Evolutionary conservation across 1,140 invertebrate species (phyloP).

Genomic region (Bacillus rossius): DNA sequence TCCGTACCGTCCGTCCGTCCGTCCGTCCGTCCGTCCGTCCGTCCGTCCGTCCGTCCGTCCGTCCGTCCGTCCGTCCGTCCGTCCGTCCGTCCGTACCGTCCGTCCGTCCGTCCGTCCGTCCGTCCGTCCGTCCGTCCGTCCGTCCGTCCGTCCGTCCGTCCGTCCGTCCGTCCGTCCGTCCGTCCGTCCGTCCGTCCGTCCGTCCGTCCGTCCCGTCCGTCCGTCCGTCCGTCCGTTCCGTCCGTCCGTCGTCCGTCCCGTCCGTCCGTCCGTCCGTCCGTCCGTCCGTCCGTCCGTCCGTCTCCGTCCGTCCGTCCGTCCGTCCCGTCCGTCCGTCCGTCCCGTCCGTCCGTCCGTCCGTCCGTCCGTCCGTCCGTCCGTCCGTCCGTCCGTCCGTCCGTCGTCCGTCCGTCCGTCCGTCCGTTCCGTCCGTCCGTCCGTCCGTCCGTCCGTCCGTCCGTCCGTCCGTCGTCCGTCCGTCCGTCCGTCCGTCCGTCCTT

Average conservation of each 20-base stretch:
- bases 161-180: slow-evolving; percentile 5
- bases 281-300: too few relatives aligned
- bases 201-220: too few relatives aligned
- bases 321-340: too few relatives aligned
- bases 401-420: too few relatives aligned
- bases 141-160: background rate
- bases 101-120: slow-evolving; percentile 2
- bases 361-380: slow-evolving; percentile 10
- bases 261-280: slow-evolving; percentile 11
- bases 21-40: background rate
- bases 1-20: background rate
- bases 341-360: slow-evolving; percentile 4
- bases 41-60: background rate
- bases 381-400: slow-evolving; percentile 5
- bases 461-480: too few relatives aligned
- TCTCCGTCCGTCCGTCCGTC: too few relatives aligned
- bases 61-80: background rate
- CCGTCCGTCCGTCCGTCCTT: too few relatives aligned
- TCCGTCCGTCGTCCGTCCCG: slow-evolving; percentile 8
- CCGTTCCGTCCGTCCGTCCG: too few relatives aligned
- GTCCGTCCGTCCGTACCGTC: background rate
- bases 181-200: slow-evolving; percentile 6
- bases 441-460: too few relatives aligned
- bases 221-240: slow-evolving; percentile 11
- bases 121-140: background rate